These are phyloP conservation scores for Drosophila macrospina DNA, from an alignment of 2,888 invertebrate species.

Conservation along the genomic window DNA sequence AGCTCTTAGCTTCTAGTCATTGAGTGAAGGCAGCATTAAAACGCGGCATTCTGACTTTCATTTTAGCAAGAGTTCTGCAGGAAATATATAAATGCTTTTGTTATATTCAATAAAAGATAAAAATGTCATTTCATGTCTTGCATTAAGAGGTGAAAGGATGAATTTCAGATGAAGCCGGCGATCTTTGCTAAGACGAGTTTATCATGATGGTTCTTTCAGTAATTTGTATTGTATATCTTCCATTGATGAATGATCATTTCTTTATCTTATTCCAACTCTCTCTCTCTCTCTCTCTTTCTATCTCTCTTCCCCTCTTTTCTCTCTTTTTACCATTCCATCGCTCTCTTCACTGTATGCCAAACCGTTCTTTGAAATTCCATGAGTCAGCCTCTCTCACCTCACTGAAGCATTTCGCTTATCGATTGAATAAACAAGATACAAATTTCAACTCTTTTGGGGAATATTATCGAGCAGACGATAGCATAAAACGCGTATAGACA, in stretches of 20 bases:
- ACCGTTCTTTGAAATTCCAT: slow-evolving; percentile 20
- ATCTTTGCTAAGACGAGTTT: neutral
- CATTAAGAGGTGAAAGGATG: neutral
- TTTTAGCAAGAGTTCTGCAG: neutral
- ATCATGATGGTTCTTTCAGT: neutral
- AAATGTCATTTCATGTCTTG: neutral
- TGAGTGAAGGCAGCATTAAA: too few species aligned
- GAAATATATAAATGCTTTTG: neutral
- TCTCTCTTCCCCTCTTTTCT: too few species aligned
- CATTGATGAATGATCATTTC: neutral
- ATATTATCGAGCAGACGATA: slow-evolving; percentile 33
- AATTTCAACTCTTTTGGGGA: slow-evolving; percentile 14
- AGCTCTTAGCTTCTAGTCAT: too few species aligned
- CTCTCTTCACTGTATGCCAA: neutral
- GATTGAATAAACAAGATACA: slow-evolving; percentile 37
- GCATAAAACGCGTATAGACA: slow-evolving; percentile 55
- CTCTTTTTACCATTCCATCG: neutral
- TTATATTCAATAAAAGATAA: neutral
- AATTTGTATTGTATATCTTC: neutral
- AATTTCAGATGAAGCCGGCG: neutral
- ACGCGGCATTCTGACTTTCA: too few species aligned
- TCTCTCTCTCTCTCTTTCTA: neutral
- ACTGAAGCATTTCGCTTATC: slow-evolving; percentile 28
- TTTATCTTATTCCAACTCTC: neutral
- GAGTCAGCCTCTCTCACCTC: slow-evolving; percentile 38